phyloP scores from a whole-genome alignment of 2,888 invertebrate genomes.

The Cremastobaeus sp. region DNA sequence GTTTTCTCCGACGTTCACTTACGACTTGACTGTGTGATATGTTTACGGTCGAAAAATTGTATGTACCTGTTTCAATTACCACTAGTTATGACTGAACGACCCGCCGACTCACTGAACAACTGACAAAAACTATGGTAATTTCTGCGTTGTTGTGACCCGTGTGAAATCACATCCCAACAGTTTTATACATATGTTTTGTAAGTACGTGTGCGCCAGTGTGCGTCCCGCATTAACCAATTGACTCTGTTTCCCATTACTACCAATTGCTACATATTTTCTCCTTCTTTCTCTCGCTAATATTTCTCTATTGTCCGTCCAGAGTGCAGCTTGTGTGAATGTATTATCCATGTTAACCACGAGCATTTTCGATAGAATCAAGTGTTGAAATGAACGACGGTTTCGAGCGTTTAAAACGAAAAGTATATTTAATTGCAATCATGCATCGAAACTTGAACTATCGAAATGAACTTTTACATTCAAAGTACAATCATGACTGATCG shows the following conservation, averaged over 20 bases:
- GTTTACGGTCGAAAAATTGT: slow-evolving; percentile 8
- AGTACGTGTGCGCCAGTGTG: slow-evolving; percentile 78
- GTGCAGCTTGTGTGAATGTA: slow-evolving; percentile 75
- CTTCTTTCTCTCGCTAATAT: slow-evolving; percentile 65
- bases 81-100: slow-evolving; percentile 39
- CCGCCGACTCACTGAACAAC: slow-evolving; percentile 29
- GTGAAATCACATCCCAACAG: slow-evolving; percentile 81
- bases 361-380: slow-evolving; percentile 59
- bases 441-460: slow-evolving; percentile 45
- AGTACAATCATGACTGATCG: no score
- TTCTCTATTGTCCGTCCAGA: slow-evolving; percentile 73
- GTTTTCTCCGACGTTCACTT: neutral
- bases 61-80: slow-evolving; percentile 13
- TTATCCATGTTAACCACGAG: slow-evolving; percentile 64
- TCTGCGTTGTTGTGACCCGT: slow-evolving; percentile 91
- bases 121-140: slow-evolving; percentile 60
- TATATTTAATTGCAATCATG: slow-evolving; percentile 1
- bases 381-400: no score
- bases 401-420: no score
- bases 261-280: slow-evolving; percentile 66
- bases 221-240: slow-evolving; percentile 72
- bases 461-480: slow-evolving; percentile 40
- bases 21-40: no score
- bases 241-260: slow-evolving; percentile 61
- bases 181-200: slow-evolving; percentile 78